phyloP scores from a whole-genome alignment of 1,140 invertebrate genomes.

The Scaptomyza graminum region DNA sequence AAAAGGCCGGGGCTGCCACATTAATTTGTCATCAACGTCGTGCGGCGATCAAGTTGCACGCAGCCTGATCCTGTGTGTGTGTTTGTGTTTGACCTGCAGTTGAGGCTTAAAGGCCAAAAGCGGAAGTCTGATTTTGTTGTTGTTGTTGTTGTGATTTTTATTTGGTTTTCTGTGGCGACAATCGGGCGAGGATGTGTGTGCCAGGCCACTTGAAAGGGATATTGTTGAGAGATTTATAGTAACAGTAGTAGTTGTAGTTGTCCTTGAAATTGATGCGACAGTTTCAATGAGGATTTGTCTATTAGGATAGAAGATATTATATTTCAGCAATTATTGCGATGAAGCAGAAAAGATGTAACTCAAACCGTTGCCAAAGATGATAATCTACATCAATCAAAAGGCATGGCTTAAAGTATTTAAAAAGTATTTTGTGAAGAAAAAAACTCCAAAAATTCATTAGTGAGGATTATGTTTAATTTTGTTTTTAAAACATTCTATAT shows the following conservation, averaged over 20 bases:
- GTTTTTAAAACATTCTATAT: not conserved
- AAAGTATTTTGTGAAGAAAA: not conserved
- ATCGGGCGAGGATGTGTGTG: constrained; percentile 33
- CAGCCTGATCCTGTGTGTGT: constrained; percentile 32
- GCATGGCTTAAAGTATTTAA: constrained; percentile 1
- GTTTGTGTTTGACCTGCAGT: constrained; percentile 47
- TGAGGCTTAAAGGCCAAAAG: constrained; percentile 28
- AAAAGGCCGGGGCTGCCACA: constrained; percentile 34
- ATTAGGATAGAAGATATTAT: constrained; percentile 28
- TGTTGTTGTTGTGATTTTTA: constrained; percentile 8
- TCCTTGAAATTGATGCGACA: constrained; percentile 39
- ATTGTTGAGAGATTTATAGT: constrained; percentile 36
- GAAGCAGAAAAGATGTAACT: not conserved
- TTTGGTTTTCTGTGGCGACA: constrained; percentile 34
- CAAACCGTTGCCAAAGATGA: not conserved
- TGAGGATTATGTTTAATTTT: constrained; percentile 3
- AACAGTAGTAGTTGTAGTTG: constrained; percentile 22
- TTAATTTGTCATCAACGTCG: constrained; percentile 52
- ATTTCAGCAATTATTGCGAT: constrained; percentile 44
- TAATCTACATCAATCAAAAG: not conserved
- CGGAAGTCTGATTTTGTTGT: constrained; percentile 59
- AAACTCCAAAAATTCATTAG: constrained; percentile 12
- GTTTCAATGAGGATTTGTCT: constrained; percentile 42
- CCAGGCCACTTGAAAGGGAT: constrained; percentile 44
- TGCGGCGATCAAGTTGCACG: constrained; percentile 37